These are phyloP conservation scores for Napeogenes sylphis DNA, from an alignment of 2,888 invertebrate genomes.

Conservation along the genomic window DNA sequence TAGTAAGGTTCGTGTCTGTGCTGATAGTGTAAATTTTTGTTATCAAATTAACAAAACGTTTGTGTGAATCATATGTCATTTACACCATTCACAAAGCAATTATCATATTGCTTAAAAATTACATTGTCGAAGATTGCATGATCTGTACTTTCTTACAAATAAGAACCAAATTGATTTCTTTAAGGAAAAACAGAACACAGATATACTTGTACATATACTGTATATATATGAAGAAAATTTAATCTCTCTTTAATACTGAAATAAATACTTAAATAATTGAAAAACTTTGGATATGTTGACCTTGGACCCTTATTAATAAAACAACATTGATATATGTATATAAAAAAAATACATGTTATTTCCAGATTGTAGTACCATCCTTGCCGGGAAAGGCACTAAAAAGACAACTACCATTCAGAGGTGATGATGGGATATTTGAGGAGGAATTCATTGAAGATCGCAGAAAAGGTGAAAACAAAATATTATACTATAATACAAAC, in stretches of 20 bases:
- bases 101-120: constrained; percentile 14
- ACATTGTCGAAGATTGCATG: too few relatives aligned
- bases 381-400: constrained; percentile 99
- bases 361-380: constrained; percentile 97
- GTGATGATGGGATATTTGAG: constrained; percentile 99
- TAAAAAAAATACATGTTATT: too few relatives aligned
- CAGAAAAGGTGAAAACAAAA: constrained; percentile 83
- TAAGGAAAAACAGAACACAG: too few relatives aligned
- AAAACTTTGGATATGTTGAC: too few relatives aligned
- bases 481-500: not conserved
- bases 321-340: too few relatives aligned
- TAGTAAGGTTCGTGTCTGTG: constrained; percentile 87
- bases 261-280: too few relatives aligned
- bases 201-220: too few relatives aligned
- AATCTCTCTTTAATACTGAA: too few relatives aligned
- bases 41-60: constrained; percentile 31
- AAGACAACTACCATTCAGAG: constrained; percentile 97
- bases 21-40: constrained; percentile 23
- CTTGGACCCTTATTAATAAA: too few relatives aligned
- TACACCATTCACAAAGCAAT: not conserved
- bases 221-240: too few relatives aligned
- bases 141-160: too few relatives aligned
- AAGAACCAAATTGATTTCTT: too few relatives aligned
- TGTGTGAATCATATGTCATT: constrained; percentile 22
- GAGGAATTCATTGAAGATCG: constrained; percentile 99